A percentile compares a stretch with the other conserved stretches of the same genome.
phyloP scores from a whole-genome alignment of 2,797 vertebrate genomes.

The Sus cebifrons region DNA sequence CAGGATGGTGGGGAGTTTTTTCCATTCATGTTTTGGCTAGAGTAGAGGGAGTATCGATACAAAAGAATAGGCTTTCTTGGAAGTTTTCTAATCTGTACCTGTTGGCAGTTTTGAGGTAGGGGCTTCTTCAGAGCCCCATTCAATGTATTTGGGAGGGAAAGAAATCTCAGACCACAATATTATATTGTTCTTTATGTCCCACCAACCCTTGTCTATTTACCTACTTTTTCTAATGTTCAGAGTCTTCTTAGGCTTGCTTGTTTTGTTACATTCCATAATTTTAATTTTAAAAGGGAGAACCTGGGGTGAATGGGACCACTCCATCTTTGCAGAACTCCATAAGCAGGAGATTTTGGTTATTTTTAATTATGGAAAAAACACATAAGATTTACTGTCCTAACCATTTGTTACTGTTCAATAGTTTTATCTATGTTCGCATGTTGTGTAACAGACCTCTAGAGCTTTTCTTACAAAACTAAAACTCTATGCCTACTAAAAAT shows the following conservation, averaged over 20 bases:
- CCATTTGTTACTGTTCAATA: not conserved
- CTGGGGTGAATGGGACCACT: not conserved
- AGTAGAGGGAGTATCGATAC: too few relatives aligned
- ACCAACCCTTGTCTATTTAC: not conserved
- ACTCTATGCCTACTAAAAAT: not conserved
- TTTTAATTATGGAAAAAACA: not conserved
- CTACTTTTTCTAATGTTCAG: not conserved
- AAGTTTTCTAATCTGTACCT: not conserved
- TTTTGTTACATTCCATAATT: not conserved
- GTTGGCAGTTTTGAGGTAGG: not conserved
- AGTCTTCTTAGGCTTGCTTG: not conserved
- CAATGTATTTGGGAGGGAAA: not conserved
- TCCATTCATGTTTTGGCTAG: not conserved
- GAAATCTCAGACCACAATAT: not conserved
- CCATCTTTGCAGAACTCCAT: not conserved
- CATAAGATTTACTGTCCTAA: not conserved
- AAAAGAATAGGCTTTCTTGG: not conserved
- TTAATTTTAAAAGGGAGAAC: not conserved
- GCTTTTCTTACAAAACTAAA: not conserved
- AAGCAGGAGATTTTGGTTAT: not conserved
- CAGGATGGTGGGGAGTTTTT: not conserved
- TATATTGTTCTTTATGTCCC: not conserved
- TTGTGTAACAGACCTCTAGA: not conserved
- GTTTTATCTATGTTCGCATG: not conserved
- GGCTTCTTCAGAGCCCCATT: not conserved